Conservation (phyloP, 2,888 invertebrate genomes). For the Desoria tigrina region DNA sequence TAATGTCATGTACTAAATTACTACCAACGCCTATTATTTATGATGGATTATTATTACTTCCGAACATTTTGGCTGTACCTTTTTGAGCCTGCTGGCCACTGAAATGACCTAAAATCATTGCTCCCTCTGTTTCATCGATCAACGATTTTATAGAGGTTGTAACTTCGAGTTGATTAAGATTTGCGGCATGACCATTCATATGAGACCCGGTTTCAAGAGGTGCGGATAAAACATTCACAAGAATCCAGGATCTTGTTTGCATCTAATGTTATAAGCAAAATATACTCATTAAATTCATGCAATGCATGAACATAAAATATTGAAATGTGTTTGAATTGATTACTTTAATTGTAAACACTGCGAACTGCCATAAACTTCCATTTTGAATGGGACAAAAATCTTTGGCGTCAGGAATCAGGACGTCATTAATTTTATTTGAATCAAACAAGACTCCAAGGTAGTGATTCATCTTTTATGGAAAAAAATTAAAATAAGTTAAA, state of each 20-base stretch:
- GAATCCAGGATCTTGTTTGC: constrained; percentile 35
- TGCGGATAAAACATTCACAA: constrained; percentile 50
- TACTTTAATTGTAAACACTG: constrained; percentile 51
- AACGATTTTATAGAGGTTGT: constrained; percentile 42
- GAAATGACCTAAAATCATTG: constrained; percentile 50
- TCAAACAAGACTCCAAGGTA: constrained; percentile 50
- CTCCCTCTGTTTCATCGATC: constrained; percentile 48
- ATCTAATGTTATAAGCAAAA: constrained; percentile 1
- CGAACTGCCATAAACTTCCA: constrained; percentile 52
- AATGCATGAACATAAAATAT: no score
- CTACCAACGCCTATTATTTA: no score
- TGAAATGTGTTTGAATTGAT: no score
- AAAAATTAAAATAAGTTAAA: not conserved
- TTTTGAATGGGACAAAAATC: constrained; percentile 51
- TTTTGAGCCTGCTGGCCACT: constrained; percentile 50
- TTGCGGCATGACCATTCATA: constrained; percentile 48
- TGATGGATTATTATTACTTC: no score
- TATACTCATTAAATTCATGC: no score
- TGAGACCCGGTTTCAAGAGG: constrained; percentile 36
- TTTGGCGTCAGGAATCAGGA: constrained; percentile 39
- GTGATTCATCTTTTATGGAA: constrained; percentile 39
- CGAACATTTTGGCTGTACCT: no score
- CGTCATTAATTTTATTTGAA: constrained; percentile 43
- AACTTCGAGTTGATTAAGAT: constrained; percentile 40
- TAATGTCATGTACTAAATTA: no score